Conservation (phyloP, 53 echinoderm and acorn worm genomes). For the Hippasteria phrygiana region DNA sequence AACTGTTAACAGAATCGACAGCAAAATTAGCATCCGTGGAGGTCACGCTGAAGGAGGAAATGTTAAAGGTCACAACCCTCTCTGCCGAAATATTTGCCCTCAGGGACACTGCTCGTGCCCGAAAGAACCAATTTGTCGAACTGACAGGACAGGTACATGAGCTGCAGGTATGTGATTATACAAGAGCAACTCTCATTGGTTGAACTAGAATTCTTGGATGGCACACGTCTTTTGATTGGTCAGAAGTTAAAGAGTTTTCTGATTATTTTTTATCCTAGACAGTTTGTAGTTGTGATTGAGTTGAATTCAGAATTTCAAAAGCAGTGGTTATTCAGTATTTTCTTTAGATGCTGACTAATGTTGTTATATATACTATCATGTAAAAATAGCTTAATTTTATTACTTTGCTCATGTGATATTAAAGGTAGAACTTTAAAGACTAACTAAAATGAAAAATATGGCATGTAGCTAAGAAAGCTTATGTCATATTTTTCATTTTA, state of each 20-base stretch:
- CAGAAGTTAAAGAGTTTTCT: background rate
- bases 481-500: too few species aligned
- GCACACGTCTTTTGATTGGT: background rate
- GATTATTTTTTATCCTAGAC: too few species aligned
- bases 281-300: too few species aligned
- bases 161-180: constrained; percentile 8
- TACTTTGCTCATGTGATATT: too few species aligned
- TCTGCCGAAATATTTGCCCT: constrained; percentile 34
- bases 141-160: constrained; percentile 30
- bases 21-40: background rate
- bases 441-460: too few species aligned
- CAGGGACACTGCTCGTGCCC: constrained; percentile 1
- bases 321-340: too few species aligned
- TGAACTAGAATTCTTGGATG: background rate
- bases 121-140: constrained; percentile 39
- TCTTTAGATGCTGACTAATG: too few species aligned
- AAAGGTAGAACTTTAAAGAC: too few species aligned
- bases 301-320: too few species aligned
- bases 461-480: too few species aligned
- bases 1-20: constrained; percentile 8
- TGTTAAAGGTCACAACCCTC: constrained; percentile 51
- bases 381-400: too few species aligned
- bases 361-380: too few species aligned
- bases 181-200: background rate
- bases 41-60: constrained; percentile 36